Conservation (phyloP, 1,140 invertebrate genomes). For the Andricus grossulariae region DNA sequence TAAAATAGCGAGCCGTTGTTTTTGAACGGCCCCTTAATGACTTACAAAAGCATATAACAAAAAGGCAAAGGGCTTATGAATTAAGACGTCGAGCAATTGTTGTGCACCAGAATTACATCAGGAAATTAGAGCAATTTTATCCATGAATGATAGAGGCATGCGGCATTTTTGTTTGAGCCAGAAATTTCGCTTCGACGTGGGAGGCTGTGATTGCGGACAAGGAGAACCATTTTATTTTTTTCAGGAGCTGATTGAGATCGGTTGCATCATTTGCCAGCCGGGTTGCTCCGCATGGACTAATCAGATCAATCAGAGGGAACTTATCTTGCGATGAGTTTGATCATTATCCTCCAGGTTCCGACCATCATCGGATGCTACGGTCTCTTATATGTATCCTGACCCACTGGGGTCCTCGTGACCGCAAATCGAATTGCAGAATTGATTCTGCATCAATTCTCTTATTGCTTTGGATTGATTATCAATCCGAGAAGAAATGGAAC, state of each 20-base stretch:
- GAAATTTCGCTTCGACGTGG: constrained; percentile 69
- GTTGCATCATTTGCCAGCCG: constrained; percentile 72
- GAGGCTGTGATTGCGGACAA: constrained; percentile 67
- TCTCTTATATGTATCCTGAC: constrained; percentile 41
- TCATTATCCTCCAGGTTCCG: constrained; percentile 63
- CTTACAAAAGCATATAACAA: no score
- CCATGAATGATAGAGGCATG: constrained; percentile 49
- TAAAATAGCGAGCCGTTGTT: no score
- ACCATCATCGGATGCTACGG: constrained; percentile 35
- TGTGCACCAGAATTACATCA: no score
- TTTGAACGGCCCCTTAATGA: no score
- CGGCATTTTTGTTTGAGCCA: constrained; percentile 61
- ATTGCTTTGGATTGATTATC: constrained; percentile 29
- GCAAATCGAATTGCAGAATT: constrained; percentile 69
- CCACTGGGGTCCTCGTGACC: constrained; percentile 58
- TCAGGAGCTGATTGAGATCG: constrained; percentile 75
- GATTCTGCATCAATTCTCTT: constrained; percentile 46
- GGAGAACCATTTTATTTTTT: constrained; percentile 68
- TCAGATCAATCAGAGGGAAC: constrained; percentile 74
- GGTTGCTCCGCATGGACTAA: constrained; percentile 68
- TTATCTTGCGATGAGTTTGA: constrained; percentile 66
- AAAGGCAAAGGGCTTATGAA: no score
- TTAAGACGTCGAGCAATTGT: no score
- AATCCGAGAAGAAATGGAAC: not conserved
- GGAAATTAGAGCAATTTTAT: constrained; percentile 46